Evolutionary conservation across 2,888 invertebrate species (phyloP).

Genomic region (Leptinotarsa peninsularis): DNA sequence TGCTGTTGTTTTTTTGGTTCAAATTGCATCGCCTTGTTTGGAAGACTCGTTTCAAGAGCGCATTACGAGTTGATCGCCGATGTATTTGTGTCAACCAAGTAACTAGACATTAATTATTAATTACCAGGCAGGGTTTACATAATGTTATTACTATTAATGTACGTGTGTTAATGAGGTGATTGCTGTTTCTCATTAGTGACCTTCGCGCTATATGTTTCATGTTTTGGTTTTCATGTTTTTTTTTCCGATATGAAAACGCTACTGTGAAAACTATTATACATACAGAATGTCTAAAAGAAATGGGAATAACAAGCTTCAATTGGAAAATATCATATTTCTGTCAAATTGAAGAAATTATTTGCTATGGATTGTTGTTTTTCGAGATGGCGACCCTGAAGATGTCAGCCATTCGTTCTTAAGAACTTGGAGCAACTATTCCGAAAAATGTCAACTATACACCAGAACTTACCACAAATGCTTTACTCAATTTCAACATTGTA

Average conservation of each 20-base stretch:
- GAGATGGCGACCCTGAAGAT: too few species aligned
- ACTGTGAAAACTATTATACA: neutral
- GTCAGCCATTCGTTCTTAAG: too few species aligned
- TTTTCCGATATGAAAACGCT: neutral
- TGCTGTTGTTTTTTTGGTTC: neutral
- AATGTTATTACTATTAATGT: neutral
- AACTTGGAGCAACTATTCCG: too few species aligned
- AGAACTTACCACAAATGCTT: too few species aligned
- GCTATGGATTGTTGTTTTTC: too few species aligned
- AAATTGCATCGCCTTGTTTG: neutral
- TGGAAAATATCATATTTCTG: too few species aligned
- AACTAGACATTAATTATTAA: neutral
- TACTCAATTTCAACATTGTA: too few species aligned
- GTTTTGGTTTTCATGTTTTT: neutral
- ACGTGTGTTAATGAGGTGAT: neutral
- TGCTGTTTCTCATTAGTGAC: neutral
- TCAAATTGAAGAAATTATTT: too few species aligned
- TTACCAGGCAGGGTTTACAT: slow-evolving; percentile 2
- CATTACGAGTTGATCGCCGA: neutral
- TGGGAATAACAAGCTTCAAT: too few species aligned
- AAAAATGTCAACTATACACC: too few species aligned
- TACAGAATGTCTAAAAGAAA: too few species aligned
- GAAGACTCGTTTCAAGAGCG: neutral
- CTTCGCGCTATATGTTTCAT: neutral
- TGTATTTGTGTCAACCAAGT: neutral